Evolutionary conservation across 2,797 vertebrate species (phyloP).

Genomic region (Hippopotamyrus pictus): DNA sequence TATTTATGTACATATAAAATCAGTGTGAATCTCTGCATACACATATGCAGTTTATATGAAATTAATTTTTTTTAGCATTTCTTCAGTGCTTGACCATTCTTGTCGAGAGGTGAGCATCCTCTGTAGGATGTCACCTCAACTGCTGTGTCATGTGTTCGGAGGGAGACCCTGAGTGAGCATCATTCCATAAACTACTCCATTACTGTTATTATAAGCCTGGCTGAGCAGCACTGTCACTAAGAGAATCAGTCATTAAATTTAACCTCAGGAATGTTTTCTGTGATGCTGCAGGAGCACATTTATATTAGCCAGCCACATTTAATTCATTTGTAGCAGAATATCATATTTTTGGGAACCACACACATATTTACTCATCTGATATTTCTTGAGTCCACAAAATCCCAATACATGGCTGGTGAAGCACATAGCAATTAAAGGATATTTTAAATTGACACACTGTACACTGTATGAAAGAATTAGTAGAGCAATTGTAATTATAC

Average conservation of each 20-base stretch:
- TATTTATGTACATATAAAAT: not conserved
- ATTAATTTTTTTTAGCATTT: not conserved
- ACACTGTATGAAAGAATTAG: not conserved
- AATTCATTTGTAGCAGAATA: conserved; percentile 54
- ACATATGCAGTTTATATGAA: not conserved
- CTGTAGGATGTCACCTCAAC: not conserved
- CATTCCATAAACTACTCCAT: conserved; percentile 61
- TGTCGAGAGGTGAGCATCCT: not conserved
- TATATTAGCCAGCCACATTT: conserved; percentile 47
- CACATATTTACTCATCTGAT: not conserved
- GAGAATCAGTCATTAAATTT: conserved; percentile 65
- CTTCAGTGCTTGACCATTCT: not conserved
- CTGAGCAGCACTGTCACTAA: conserved; percentile 49
- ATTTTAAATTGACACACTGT: not conserved
- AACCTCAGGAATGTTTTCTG: conserved; percentile 68
- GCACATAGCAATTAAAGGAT: not conserved
- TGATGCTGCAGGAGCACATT: conserved; percentile 51
- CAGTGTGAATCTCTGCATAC: not conserved
- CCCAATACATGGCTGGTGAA: not conserved
- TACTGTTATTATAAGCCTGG: conserved; percentile 62
- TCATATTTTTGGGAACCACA: conserved; percentile 27
- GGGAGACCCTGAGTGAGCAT: conserved; percentile 41
- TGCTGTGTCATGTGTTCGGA: not conserved
- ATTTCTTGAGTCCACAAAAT: not conserved
- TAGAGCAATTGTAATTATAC: not conserved